Evolutionary conservation across 2,113 vertebrate species (phyloP).

Genomic region (Puffinus mauretanicus): DNA sequence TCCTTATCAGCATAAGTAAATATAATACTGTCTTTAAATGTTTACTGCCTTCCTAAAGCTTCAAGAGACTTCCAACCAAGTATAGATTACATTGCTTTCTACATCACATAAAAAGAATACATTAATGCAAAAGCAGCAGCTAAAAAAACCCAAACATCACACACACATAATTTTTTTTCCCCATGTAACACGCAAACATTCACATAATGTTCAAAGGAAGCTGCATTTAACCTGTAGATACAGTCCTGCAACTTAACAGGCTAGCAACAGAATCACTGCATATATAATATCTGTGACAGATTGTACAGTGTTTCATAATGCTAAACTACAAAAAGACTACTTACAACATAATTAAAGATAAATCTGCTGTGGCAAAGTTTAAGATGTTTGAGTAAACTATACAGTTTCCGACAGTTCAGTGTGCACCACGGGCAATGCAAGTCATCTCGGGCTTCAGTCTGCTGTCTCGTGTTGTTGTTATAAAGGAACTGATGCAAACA

Average conservation of each 20-base stretch:
- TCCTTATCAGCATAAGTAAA: neutral
- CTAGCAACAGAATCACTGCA: neutral
- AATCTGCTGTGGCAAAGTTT: conserved; percentile 98
- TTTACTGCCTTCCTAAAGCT: neutral
- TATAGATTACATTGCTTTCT: neutral
- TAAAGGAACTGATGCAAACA: conserved; percentile 86
- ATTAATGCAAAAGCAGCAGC: neutral
- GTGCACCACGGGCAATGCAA: conserved; percentile 98
- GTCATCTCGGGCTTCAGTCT: conserved; percentile 95
- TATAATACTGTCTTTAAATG: neutral
- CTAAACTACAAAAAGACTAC: conserved; percentile 30
- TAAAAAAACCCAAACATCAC: neutral
- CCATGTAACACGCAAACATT: neutral
- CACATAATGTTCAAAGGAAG: neutral
- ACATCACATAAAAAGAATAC: neutral
- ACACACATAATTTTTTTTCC: neutral
- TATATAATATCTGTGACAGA: neutral
- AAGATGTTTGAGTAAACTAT: conserved; percentile 97
- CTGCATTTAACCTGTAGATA: neutral
- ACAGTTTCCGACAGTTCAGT: conserved; percentile 94
- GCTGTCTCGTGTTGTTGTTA: conserved; percentile 97
- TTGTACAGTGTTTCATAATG: neutral
- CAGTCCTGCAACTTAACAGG: neutral
- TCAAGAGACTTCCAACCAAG: neutral
- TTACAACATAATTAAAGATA: conserved; percentile 98